Conservation (phyloP, 2,888 invertebrate genomes). For the Aleiodes alternator region DNA sequence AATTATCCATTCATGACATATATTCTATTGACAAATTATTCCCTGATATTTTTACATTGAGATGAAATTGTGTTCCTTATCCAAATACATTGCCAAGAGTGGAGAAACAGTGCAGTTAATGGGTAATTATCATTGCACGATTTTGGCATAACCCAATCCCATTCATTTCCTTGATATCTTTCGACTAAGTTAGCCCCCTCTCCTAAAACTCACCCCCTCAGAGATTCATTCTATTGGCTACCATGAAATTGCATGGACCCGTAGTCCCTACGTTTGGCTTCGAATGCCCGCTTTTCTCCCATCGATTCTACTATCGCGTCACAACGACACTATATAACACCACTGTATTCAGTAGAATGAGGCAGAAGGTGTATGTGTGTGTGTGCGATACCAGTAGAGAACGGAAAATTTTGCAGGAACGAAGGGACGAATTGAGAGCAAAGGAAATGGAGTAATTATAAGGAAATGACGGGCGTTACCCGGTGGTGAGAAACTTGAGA, state of each 20-base stretch:
- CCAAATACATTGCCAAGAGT: slow-evolving; percentile 11
- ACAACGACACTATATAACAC: slow-evolving; percentile 26
- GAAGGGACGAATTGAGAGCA: slow-evolving; percentile 49
- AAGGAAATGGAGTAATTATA: slow-evolving; percentile 74
- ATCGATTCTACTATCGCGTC: slow-evolving; percentile 65
- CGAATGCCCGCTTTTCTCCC: slow-evolving; percentile 68
- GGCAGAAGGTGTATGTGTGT: neutral
- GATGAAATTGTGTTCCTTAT: neutral
- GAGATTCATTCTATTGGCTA: slow-evolving; percentile 49
- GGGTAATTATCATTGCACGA: slow-evolving; percentile 71
- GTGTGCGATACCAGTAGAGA: no score
- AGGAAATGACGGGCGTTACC: slow-evolving; percentile 74
- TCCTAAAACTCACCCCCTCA: neutral
- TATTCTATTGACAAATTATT: no score
- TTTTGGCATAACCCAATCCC: slow-evolving; percentile 69
- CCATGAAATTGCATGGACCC: slow-evolving; percentile 55
- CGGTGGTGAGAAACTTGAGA: slow-evolving; percentile 67
- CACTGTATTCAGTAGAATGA: slow-evolving; percentile 17
- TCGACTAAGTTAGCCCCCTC: slow-evolving; percentile 37
- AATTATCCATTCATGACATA: no score
- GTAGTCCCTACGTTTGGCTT: slow-evolving; percentile 52
- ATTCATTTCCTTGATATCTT: slow-evolving; percentile 74
- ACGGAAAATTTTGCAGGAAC: neutral
- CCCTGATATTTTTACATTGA: no score
- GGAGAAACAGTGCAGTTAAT: slow-evolving; percentile 65